Conservation (phyloP, 2,113 vertebrate species). For the Hyperoodon ampullatus region DNA sequence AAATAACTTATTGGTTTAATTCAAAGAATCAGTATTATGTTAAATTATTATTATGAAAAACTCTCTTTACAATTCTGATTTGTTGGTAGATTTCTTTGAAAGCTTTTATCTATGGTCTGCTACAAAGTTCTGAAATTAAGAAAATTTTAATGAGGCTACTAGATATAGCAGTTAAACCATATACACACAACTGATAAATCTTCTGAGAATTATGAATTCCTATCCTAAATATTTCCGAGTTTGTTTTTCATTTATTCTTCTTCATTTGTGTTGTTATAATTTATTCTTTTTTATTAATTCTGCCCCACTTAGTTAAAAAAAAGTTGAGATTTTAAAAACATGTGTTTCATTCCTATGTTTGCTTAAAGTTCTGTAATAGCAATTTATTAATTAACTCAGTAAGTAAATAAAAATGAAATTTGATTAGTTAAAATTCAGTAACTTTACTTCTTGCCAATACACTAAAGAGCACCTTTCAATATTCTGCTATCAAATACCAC, state of each 20-base stretch:
- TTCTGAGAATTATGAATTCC: background rate
- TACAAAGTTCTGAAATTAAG: slow-evolving; percentile 21
- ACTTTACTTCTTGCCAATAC: background rate
- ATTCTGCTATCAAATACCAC: background rate
- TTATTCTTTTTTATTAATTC: background rate
- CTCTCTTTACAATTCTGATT: background rate
- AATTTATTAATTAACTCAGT: slow-evolving; percentile 14
- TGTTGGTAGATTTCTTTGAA: background rate
- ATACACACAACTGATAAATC: background rate
- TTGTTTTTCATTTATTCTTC: slow-evolving; percentile 9
- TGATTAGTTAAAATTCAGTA: background rate
- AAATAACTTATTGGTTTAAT: background rate
- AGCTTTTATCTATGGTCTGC: background rate
- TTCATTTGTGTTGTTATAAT: background rate
- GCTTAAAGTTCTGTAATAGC: background rate
- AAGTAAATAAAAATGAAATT: background rate
- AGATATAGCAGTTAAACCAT: background rate
- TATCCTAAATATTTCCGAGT: background rate
- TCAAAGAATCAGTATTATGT: background rate
- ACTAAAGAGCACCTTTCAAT: background rate
- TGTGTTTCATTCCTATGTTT: background rate
- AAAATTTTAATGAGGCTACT: background rate
- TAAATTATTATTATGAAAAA: background rate
- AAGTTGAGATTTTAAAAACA: background rate
- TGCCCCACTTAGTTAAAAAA: background rate